phyloP scores from a whole-genome alignment of 2,113 vertebrate species.

The Silurus meridionalis region DNA sequence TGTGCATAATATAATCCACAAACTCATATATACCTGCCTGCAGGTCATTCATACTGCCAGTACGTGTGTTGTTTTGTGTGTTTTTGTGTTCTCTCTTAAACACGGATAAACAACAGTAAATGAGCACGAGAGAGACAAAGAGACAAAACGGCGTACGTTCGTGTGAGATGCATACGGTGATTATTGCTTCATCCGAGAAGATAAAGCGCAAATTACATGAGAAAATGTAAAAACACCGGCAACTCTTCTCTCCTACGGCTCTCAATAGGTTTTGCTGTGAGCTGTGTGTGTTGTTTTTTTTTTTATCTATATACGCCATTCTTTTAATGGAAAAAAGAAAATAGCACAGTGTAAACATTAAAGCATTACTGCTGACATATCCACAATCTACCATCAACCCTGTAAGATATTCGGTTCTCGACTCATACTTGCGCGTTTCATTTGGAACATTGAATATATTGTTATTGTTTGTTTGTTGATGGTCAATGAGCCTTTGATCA shows the following conservation, averaged over 20 bases:
- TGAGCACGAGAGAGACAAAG: not conserved
- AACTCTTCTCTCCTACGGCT: not conserved
- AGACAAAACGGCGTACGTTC: not conserved
- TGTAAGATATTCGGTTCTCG: not conserved
- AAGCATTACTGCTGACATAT: not conserved
- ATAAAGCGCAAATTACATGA: not conserved
- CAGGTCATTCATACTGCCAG: conserved; percentile 43
- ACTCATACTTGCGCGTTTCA: not conserved
- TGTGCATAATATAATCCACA: conserved; percentile 51
- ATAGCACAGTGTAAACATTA: not conserved
- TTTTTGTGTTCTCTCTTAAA: not conserved
- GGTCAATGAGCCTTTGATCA: not conserved
- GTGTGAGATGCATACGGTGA: not conserved
- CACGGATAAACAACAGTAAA: conserved; percentile 18
- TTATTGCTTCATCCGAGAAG: not conserved
- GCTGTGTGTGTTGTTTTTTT: not conserved
- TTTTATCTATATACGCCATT: not conserved
- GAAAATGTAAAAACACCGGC: not conserved
- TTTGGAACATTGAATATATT: not conserved
- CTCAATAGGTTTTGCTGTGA: not conserved
- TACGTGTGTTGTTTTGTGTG: conserved; percentile 5
- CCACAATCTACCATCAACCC: not conserved
- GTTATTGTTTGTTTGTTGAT: conserved; percentile 1
- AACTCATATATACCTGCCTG: conserved; percentile 53
- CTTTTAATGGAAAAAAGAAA: not conserved